Evolutionary conservation across 2,113 vertebrate species (phyloP), one percentile per base, ranked within the genome.

Genomic region (Polyodon spathula): DNA sequence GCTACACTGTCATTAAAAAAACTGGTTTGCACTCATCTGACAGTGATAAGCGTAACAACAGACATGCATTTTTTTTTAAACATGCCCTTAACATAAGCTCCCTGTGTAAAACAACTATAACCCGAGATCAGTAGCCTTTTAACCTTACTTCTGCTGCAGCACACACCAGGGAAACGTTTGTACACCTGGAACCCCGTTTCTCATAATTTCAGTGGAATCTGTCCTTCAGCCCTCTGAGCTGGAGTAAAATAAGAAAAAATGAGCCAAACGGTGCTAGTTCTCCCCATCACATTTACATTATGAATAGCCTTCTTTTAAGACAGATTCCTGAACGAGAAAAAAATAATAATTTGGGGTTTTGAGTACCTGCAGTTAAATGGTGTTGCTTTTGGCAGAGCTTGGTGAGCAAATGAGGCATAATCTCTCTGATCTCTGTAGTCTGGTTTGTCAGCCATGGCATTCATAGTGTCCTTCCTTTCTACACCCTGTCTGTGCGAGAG

Each of bases 361-460:
- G 79, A 88, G 81, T 86, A 89, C 86, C 86, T 90, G 83, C 85
- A 81, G 88, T 83, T 88, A 86, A 84, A 76, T 76, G 53, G 71
- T 81, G 83, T 90, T 89, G 79, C 74, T 86, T 82, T 92, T 90
- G 86, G 88, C 88, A 83, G 67, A 72, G 58, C 74, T 66, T 63
- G 67, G 75, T 77, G 69, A 86, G 79, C 73, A 82, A 90, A 89
- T 84, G 84, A 87, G 79, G 80, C 73, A 68, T 80, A 81, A 81
- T 84, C 76, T 82, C 82, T 86, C 81, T 83, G 84, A 88, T 87
- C 82, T 89, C 76, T 62, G 71, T 74, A 61, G 72, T 83, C 70
- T 79, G 74, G 80, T 79, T 83, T 78, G 81, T 72, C 69, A 81
- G 79, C 76, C 75, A 60, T 85, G 84, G 86, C 80, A 82, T 84